phyloP scores from a whole-genome alignment of 2,113 vertebrate species.

The Bos indicus region DNA sequence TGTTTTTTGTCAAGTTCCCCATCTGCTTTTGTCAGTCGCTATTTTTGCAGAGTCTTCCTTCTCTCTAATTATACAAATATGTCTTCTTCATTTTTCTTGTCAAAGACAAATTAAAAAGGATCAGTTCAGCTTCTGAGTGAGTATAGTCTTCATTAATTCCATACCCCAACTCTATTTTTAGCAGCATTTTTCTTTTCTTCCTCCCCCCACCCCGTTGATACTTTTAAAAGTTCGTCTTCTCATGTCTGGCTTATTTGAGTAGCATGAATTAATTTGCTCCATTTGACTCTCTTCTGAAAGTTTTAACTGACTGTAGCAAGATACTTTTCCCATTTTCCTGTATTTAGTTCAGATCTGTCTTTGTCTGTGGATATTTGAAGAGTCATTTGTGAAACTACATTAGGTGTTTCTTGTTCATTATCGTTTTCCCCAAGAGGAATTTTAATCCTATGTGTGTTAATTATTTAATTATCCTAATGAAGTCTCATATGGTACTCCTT shows the following conservation, averaged over 20 bases:
- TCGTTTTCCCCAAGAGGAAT: conserved; percentile 59
- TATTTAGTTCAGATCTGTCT: conserved; percentile 36
- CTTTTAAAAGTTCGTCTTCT: conserved; percentile 55
- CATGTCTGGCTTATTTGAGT: conserved; percentile 37
- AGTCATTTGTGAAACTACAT: conserved; percentile 64
- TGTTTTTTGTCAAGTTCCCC: conserved; percentile 33
- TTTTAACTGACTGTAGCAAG: conserved; percentile 26
- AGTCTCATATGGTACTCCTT: conserved; percentile 38
- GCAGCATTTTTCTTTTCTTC: conserved; percentile 47
- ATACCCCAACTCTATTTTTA: conserved; percentile 51
- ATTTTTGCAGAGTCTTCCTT: conserved; percentile 70
- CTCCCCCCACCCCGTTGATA: not conserved
- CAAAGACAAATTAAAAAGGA: conserved; percentile 71
- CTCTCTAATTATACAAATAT: conserved; percentile 69
- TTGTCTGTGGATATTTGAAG: conserved; percentile 53
- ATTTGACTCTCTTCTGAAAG: conserved; percentile 16
- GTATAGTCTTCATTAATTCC: conserved; percentile 69
- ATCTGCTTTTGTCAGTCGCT: conserved; percentile 63
- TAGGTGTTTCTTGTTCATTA: conserved; percentile 66
- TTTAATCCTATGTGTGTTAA: conserved; percentile 63
- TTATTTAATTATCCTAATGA: conserved; percentile 72
- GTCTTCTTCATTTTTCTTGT: conserved; percentile 71
- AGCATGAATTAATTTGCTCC: conserved; percentile 48
- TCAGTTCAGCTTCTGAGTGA: conserved; percentile 65
- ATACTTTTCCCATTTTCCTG: conserved; percentile 19